Base-by-base conservation (phyloP, 2,888 invertebrate species). In the Limnephilus auricula region DNA sequence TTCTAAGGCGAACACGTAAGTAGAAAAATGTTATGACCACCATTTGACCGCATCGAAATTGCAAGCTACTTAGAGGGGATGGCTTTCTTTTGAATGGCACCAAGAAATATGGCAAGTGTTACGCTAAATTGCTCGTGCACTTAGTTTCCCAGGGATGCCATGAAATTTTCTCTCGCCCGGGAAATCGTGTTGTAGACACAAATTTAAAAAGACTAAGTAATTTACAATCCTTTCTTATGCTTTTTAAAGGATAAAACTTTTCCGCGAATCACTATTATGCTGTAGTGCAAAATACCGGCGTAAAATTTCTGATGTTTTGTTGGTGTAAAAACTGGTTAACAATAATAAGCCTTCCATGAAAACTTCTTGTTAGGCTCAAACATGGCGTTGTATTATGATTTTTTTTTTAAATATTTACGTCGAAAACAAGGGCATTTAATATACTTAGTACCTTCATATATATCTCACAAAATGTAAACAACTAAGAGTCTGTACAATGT, bases 31-130 rank as follows among this genome's bases (percentile, higher is more conserved):
- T 86, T 86, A 86, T 50, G 86, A 34, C 84, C 37, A 34, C 84
- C 84, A 37, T 84, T 84, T n/a, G 84, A 65, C 50, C 86, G 65
- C 31, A 50, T 86, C 32, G 65, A 86, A 86, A 86, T 86, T 86
- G 86, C 86, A 86, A 50, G 50, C 31, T 18, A 30, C 84, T 80
- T 32, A 80, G 32, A 80, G 80, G 32, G 32, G 32, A 80, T 32
- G 80, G 32, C 80, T 80, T 80, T 32, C 80, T 80, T 80, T 32
- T 32, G 80, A 80, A 32, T 80, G 80, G 30, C 80, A 30, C 32
- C 31, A 32, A 80, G 15, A 80, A 80, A 80, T 80, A 80, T 80
- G 30, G 80, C 32, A 80, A 80, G 80, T 32, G 80, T 65, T 65
- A 65, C 65, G 65, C 65, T 65, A 65, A 65, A 65, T 65, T 65